Evolutionary conservation across 2,113 vertebrate genomes (phyloP), one percentile per base, ranked within the genome.

Genomic region (Xyliphius kryptos): DNA sequence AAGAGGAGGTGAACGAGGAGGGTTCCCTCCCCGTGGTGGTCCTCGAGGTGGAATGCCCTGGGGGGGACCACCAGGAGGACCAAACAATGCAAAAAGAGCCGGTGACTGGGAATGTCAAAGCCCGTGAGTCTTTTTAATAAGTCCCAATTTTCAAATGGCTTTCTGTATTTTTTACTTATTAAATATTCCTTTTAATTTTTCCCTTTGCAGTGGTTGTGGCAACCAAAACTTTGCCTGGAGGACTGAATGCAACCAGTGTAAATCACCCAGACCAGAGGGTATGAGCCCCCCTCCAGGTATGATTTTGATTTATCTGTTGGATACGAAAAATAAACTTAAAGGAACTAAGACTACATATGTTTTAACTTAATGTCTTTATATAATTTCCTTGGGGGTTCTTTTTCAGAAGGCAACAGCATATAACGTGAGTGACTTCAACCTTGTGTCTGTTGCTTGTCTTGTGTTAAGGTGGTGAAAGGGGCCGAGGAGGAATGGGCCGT

Each of bases 211-310:
- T 79, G 92, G 92, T 1, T 99, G 96, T 59, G 92, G 93, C 21
- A 99, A 99, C 87, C 93, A 97, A 81, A 98, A 98, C 81, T 98
- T 98, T 17, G 91, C 95, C 53, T 99, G 96, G 96, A 90, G 96
- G 78, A 97, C 92, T 3, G 96, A 99, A 71, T 99, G 96, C 72
- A 99, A 99, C 85, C 95, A 99, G 79, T 99, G 96, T 86, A 99
- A 98, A 86, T 94, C 96, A 32, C 95, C 95, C 0, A 97, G 94
- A 76, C 93, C 95, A 0, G 96, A 98, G 60, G 95, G 92, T 19
- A 82, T 97, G 15, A 88, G 91, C 2, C 90, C 93, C 38, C 89
- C 90, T 56, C 2, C 49, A 61, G 71, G 71, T 69, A 38, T 17
- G 26, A 6, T 32, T n/a, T n/a, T n/a, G n/a, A n/a, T n/a, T n/a